Conservation (phyloP, 2,797 vertebrate species). For the Sebastes matsubarae region DNA sequence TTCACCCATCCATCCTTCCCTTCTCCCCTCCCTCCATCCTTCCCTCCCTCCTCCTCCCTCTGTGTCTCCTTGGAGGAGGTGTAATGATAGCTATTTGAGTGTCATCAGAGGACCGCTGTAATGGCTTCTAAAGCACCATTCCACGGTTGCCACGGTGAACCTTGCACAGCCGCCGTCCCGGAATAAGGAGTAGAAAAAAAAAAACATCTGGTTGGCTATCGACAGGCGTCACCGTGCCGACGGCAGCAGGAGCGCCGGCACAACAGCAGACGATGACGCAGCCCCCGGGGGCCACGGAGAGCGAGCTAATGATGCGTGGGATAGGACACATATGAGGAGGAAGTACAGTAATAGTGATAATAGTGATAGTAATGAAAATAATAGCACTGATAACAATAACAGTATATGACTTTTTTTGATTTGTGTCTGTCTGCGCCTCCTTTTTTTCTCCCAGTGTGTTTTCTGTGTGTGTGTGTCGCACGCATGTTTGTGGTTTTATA, state of each 20-base stretch:
- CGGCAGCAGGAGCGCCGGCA: slow-evolving; percentile 56
- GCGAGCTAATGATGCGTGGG: slow-evolving; percentile 79
- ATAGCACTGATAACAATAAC: slow-evolving; percentile 77
- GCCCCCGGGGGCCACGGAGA: slow-evolving; percentile 70
- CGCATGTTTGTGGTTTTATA: slow-evolving; percentile 1
- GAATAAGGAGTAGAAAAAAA: slow-evolving; percentile 49
- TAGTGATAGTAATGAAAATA: slow-evolving; percentile 81
- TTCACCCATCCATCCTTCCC: slow-evolving; percentile 2
- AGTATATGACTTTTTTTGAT: slow-evolving; percentile 65
- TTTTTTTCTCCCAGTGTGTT: neutral
- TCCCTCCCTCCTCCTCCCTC: slow-evolving; percentile 12
- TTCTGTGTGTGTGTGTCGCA: neutral
- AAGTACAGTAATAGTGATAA: slow-evolving; percentile 77
- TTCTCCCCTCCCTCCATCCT: neutral
- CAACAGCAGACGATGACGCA: slow-evolving; percentile 77
- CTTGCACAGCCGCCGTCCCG: slow-evolving; percentile 81
- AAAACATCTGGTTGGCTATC: slow-evolving; percentile 84
- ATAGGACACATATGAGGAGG: slow-evolving; percentile 74
- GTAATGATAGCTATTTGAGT: slow-evolving; percentile 91
- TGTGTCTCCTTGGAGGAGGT: slow-evolving; percentile 78
- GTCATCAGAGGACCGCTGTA: slow-evolving; percentile 86
- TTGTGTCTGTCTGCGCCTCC: slow-evolving; percentile 35
- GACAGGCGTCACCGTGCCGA: slow-evolving; percentile 79
- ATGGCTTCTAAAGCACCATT: slow-evolving; percentile 87
- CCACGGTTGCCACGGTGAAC: slow-evolving; percentile 85